Evolutionary conservation across 2,888 invertebrate genomes (phyloP).

Genomic region (Zeuzera pyrina): DNA sequence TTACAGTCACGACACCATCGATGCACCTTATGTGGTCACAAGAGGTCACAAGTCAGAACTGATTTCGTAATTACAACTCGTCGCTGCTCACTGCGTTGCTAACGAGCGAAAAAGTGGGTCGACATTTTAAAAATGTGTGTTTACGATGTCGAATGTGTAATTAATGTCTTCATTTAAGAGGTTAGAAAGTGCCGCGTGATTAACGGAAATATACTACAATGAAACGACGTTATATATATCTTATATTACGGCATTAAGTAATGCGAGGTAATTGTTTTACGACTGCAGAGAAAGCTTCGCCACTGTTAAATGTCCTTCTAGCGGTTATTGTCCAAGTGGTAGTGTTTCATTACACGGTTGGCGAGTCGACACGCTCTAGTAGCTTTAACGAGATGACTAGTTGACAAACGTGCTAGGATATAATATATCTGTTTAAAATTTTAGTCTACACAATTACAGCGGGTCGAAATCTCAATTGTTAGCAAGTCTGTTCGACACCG

Average conservation of each 20-base stretch:
- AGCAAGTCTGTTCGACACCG: too few relatives aligned
- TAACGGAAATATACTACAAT: constrained; percentile 29
- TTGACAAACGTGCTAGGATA: constrained; percentile 35
- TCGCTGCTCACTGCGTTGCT: constrained; percentile 15
- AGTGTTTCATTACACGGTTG: constrained; percentile 66
- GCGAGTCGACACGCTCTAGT: constrained; percentile 45
- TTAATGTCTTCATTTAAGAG: constrained; percentile 14
- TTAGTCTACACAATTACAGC: too few relatives aligned
- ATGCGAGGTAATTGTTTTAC: constrained; percentile 37
- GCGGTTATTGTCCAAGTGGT: constrained; percentile 62
- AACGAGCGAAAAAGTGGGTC: constrained; percentile 26
- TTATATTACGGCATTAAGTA: constrained; percentile 14
- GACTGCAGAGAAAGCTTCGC: constrained; percentile 48
- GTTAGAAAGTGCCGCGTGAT: constrained; percentile 18
- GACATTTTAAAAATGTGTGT: constrained; percentile 31
- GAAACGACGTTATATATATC: constrained; percentile 12
- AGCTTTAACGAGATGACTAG: constrained; percentile 50
- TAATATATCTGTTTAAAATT: constrained; percentile 22
- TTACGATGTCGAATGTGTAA: constrained; percentile 8
- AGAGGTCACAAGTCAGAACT: too few relatives aligned
- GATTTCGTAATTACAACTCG: constrained; percentile 21
- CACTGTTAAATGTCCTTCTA: constrained; percentile 50
- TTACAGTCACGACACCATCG: constrained; percentile 44
- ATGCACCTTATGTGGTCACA: constrained; percentile 22
- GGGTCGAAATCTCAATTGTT: too few relatives aligned